Conservation (phyloP, 2,797 vertebrate genomes). For the Antrozous pallidus region DNA sequence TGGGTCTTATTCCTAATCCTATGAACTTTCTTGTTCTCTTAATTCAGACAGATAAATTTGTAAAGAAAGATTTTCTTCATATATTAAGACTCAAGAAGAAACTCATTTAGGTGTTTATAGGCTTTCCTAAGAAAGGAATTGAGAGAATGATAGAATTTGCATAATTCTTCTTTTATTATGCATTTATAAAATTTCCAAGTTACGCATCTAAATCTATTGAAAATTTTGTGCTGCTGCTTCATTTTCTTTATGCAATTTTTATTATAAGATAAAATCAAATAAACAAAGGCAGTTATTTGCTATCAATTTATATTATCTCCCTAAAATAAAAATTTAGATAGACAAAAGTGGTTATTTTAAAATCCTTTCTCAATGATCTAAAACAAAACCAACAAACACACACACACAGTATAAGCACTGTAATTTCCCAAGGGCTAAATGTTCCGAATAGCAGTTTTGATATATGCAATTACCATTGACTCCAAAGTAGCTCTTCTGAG, state of each 20-base stretch:
- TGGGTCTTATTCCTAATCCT: not conserved
- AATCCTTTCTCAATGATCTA: not conserved
- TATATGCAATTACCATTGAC: not conserved
- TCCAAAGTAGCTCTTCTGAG: not conserved
- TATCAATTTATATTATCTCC: not conserved
- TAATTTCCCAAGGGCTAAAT: not conserved
- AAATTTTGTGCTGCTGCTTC: not conserved
- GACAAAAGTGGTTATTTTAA: not conserved
- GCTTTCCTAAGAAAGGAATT: not conserved
- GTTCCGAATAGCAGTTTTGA: not conserved
- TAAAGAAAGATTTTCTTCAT: not conserved
- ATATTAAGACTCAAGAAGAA: not conserved
- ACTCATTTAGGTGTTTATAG: slow-evolving; percentile 4
- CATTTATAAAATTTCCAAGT: not conserved
- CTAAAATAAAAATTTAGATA: not conserved
- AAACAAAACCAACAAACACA: not conserved
- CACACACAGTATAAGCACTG: not conserved
- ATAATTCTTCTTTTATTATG: not conserved
- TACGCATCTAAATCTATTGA: not conserved
- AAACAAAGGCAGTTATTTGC: not conserved
- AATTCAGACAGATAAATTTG: not conserved
- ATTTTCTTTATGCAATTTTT: not conserved
- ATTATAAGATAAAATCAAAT: not conserved
- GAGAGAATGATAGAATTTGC: slow-evolving; percentile 23
- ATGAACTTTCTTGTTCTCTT: not conserved